Conservation (phyloP, 2,113 vertebrate species). For the Coptodon rendalli region DNA sequence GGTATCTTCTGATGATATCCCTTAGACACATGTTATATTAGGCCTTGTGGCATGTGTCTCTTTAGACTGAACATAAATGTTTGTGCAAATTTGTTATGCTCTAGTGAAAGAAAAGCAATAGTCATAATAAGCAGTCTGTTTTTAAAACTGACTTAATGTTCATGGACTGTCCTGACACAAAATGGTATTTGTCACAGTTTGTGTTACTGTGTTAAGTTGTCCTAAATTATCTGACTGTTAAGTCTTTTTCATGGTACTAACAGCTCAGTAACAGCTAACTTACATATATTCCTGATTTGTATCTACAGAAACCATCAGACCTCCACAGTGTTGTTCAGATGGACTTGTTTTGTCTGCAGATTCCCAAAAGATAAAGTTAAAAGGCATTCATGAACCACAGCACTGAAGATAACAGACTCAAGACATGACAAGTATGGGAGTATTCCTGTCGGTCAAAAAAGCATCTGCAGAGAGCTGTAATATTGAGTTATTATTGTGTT, state of each 20-base stretch:
- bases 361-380: neutral
- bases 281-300: neutral
- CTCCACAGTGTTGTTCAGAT: neutral
- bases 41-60: neutral
- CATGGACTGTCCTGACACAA: neutral
- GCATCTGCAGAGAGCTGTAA: neutral
- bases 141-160: neutral
- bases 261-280: neutral
- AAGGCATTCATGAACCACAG: neutral
- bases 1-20: neutral
- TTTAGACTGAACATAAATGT: neutral
- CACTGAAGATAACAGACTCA: neutral
- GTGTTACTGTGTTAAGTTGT: neutral
- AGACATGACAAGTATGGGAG: neutral
- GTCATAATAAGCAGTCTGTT: neutral
- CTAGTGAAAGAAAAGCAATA: neutral
- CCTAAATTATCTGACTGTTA: neutral
- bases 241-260: neutral
- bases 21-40: neutral
- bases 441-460: accelerated
- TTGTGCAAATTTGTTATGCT: neutral
- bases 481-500: neutral
- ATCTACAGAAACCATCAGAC: neutral
- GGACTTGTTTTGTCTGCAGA: neutral
- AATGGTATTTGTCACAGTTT: neutral